Evolutionary conservation across 2,113 vertebrate species (phyloP).

Genomic region (Peromyscus leucopus): DNA sequence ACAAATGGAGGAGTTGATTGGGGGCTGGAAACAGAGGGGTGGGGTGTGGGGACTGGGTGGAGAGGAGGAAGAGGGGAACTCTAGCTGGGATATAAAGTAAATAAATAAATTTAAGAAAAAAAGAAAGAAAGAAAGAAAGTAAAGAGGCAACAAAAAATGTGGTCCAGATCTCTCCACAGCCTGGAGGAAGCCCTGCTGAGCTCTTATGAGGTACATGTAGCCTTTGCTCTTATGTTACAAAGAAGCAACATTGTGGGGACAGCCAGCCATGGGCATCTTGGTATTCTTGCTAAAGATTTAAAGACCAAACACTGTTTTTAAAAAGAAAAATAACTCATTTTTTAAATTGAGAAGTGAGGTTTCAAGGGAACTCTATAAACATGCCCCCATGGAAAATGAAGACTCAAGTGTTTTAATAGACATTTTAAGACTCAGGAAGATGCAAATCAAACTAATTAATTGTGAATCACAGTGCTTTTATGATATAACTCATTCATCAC

Average conservation of each 20-base stretch:
- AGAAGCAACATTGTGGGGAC: background rate
- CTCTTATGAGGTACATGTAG: background rate
- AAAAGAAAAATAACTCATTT: background rate
- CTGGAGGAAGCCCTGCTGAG: background rate
- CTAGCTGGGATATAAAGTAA: too few relatives aligned
- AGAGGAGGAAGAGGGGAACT: too few relatives aligned
- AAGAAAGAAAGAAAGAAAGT: too few relatives aligned
- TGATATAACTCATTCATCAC: background rate
- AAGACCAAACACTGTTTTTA: background rate
- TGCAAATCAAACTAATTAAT: background rate
- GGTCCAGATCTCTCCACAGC: background rate
- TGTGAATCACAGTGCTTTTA: background rate
- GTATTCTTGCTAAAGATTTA: background rate
- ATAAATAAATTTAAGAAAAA: too few relatives aligned
- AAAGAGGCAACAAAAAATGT: background rate
- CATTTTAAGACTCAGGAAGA: slow-evolving; percentile 43
- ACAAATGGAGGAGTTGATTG: background rate
- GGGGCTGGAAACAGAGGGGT: background rate
- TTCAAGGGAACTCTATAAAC: background rate
- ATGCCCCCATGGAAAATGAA: background rate
- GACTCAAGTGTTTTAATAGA: background rate
- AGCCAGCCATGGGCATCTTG: background rate
- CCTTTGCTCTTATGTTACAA: background rate
- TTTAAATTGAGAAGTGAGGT: background rate
- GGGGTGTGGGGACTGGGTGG: background rate